A percentile compares a stretch with the other conserved stretches of the same genome.
Conservation (phyloP, 2,888 invertebrate species). For the Trichogramma evanescens region DNA sequence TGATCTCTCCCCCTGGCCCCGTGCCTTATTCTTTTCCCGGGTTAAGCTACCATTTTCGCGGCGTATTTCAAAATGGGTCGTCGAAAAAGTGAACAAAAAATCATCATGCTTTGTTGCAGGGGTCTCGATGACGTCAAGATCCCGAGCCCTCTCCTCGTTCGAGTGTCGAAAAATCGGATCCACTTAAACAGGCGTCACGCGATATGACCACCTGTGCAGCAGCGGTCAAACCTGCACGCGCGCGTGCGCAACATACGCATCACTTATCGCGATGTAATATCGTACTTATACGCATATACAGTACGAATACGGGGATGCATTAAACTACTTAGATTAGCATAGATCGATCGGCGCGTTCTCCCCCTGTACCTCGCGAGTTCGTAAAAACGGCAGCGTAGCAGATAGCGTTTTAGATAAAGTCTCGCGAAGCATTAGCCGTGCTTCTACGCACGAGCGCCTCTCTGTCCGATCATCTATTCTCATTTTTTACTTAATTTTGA, state of each 20-base stretch:
- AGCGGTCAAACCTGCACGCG: conserved; percentile 9
- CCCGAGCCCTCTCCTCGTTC: too few species aligned
- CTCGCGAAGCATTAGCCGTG: too few species aligned
- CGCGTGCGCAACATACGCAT: conserved; percentile 25
- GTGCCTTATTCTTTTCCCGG: too few species aligned
- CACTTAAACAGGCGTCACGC: conserved; percentile 8
- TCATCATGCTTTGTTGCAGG: not conserved
- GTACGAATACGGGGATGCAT: conserved; percentile 31
- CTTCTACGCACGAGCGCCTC: too few species aligned
- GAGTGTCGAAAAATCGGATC: conserved; percentile 1
- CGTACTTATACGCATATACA: conserved; percentile 21
- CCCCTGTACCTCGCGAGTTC: conserved; percentile 9
- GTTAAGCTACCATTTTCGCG: not conserved
- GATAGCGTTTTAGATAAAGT: too few species aligned
- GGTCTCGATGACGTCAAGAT: conserved; percentile 9
- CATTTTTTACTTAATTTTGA: too few species aligned
- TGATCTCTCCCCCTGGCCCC: too few species aligned
- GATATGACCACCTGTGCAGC: conserved; percentile 39
- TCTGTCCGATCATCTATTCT: too few species aligned
- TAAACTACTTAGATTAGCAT: conserved; percentile 43
- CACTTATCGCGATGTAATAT: conserved; percentile 10
- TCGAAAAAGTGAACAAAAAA: not conserved
- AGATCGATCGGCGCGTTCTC: conserved; percentile 39
- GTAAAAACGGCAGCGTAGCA: too few species aligned
- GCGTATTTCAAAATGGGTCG: not conserved